These are phyloP conservation scores for Tetrao urogallus DNA, from an alignment of 2,113 vertebrate species.

Conservation along the genomic window DNA sequence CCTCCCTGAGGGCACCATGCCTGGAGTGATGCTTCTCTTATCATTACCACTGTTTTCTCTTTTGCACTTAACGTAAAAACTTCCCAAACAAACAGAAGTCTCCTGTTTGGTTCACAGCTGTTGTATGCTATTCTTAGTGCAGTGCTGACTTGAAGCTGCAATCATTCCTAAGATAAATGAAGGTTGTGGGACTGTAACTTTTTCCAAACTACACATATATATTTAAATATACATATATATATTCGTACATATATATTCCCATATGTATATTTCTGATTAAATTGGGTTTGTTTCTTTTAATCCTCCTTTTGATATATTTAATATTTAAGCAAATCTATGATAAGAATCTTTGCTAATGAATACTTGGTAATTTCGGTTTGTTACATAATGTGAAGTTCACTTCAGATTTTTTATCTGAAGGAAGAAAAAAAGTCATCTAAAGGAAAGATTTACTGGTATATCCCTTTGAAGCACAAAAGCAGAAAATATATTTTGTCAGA, in stretches of 20 bases:
- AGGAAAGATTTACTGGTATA: not conserved
- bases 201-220: not conserved
- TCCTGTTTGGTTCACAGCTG: not conserved
- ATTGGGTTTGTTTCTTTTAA: too few species aligned
- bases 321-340: not conserved
- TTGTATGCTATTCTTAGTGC: fast-evolving
- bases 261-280: too few species aligned
- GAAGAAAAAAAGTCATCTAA: not conserved
- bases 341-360: not conserved
- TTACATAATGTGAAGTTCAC: not conserved
- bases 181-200: fast-evolving
- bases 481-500: not conserved
- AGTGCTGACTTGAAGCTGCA: not conserved
- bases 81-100: not conserved
- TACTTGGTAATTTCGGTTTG: not conserved
- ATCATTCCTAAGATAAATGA: not conserved
- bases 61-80: not conserved
- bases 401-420: not conserved
- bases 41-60: not conserved
- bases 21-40: not conserved
- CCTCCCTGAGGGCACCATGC: fast-evolving
- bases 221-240: too few species aligned
- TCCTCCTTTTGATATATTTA: not conserved
- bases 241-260: too few species aligned
- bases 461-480: not conserved